Percentiles rank a stretch among this genome's conserved stretches.
Conservation (phyloP, 2,113 vertebrate species). For the Falcunculus frontatus region DNA sequence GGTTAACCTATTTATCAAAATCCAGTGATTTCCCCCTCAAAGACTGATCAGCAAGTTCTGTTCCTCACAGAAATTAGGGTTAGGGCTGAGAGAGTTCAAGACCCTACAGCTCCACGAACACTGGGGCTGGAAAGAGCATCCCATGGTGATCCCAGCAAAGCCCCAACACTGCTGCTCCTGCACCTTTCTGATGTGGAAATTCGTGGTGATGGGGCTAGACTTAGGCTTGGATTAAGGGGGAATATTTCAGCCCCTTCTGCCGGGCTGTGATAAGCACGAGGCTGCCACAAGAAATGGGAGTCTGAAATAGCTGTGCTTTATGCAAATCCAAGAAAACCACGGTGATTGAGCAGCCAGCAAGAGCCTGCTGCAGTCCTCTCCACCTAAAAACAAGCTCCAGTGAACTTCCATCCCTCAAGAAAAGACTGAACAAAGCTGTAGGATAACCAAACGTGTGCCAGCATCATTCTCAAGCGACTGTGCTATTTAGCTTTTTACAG, state of each 20-base stretch:
- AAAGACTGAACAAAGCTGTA: neutral
- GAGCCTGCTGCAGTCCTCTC: neutral
- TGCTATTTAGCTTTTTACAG: neutral
- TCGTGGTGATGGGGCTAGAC: neutral
- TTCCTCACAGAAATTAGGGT: neutral
- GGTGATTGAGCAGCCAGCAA: neutral
- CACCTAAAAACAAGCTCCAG: neutral
- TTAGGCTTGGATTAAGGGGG: neutral
- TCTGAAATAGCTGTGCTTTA: constrained; percentile 51
- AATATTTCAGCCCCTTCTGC: constrained; percentile 55
- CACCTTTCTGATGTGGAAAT: neutral
- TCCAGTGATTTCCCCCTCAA: neutral
- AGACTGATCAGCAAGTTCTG: neutral
- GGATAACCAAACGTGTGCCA: neutral
- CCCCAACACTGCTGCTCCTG: neutral
- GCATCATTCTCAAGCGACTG: neutral
- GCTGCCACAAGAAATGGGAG: constrained; percentile 27
- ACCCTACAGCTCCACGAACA: neutral
- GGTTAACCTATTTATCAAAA: constrained; percentile 9
- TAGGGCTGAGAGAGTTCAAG: neutral
- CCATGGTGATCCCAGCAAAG: neutral
- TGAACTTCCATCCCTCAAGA: neutral
- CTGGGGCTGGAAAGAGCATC: neutral
- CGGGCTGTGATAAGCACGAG: constrained; percentile 51
- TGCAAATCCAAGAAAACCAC: constrained; percentile 28